A percentile compares a stretch with the other conserved stretches of the same genome.
Evolutionary conservation across 2,797 vertebrate species (phyloP).

Genomic region (Yasuhikotakia modesta): DNA sequence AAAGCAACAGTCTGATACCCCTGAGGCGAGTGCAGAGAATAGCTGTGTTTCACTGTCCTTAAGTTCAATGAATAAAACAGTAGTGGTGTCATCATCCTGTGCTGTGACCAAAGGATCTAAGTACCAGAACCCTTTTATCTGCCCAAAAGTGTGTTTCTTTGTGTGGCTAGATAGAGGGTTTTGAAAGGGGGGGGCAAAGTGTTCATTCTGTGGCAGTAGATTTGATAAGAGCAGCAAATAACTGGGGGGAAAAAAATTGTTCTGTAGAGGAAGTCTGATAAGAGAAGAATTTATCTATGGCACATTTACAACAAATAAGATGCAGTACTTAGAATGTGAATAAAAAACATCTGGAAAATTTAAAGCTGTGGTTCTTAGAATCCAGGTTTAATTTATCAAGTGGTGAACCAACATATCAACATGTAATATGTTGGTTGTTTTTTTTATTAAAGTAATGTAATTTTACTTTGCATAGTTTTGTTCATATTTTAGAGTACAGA

Average conservation of each 20-base stretch:
- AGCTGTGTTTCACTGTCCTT: conserved; percentile 56
- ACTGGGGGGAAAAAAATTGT: conserved; percentile 39
- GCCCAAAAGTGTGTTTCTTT: conserved; percentile 31
- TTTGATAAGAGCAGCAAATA: conserved; percentile 51
- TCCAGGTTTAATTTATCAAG: neutral
- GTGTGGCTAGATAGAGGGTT: conserved; percentile 47
- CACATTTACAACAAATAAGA: conserved; percentile 62
- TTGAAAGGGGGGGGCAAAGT: conserved; percentile 28
- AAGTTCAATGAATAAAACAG: conserved; percentile 55
- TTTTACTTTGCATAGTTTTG: no score
- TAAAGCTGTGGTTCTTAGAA: conserved; percentile 4
- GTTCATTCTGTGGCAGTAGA: conserved; percentile 51
- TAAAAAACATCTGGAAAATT: conserved; percentile 53
- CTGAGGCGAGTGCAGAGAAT: conserved; percentile 1
- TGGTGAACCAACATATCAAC: no score
- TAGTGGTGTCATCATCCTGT: conserved; percentile 59
- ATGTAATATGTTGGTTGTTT: no score
- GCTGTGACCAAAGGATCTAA: conserved; percentile 57
- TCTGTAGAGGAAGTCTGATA: conserved; percentile 49
- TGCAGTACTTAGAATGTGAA: conserved; percentile 41
- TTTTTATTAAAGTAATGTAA: no score
- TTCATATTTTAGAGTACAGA: no score
- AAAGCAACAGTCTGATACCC: conserved; percentile 43
- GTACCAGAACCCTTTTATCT: conserved; percentile 59
- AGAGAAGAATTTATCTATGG: conserved; percentile 55